Evolutionary conservation across 1,140 invertebrate genomes (phyloP), one percentile per base, ranked within the genome.

Genomic region (Danaus melanippus): DNA sequence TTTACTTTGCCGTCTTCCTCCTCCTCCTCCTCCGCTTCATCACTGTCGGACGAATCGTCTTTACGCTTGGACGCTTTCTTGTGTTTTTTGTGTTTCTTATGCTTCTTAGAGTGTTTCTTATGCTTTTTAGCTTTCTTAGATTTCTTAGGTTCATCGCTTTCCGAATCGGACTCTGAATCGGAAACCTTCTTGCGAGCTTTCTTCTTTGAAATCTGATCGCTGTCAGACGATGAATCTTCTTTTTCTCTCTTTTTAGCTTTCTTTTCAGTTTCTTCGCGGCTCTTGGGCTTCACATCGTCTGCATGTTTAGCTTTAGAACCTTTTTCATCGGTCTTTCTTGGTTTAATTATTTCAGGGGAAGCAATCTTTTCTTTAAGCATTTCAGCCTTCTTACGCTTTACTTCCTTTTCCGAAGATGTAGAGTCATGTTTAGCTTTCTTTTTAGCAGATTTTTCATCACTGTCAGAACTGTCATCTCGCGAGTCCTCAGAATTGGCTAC

Each of bases 71-170:
- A 90, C 56, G 84, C 69, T 65, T 89, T 89, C 84, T 90, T 90
- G 65, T 90, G 89, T 74, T 90, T 90, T 76, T 90, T 90, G 64
- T 90, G 89, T 77, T 90, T 91, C 80, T 91, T 92, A 67, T 91
- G 90, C 71, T 92, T 91, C 74, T 92, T 92, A 60, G 90, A 91
- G 64, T 93, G 91, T 69, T 92, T 91, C 71, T 92, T 91, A 59
- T 92, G 89, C 74, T 92, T 92, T 53, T 88, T 84, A 56, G 73
- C 67, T 50, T 78, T 84, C 60, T 87, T 87, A 1, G 80, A 79
- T 48, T 87, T 87, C 55, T 88, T 87, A 53, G 85, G 85, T 64
- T 87, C 85, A 54, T 88, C 87, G 58, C 84, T 87, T 9, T 88
- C 87, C 6, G 87, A 88, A 32, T 88, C 87, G 0, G 86, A 87